Evolutionary conservation across 2,888 invertebrate species (phyloP), one percentile per base, ranked within the genome.

Genomic region (Cordilura impudica): DNA sequence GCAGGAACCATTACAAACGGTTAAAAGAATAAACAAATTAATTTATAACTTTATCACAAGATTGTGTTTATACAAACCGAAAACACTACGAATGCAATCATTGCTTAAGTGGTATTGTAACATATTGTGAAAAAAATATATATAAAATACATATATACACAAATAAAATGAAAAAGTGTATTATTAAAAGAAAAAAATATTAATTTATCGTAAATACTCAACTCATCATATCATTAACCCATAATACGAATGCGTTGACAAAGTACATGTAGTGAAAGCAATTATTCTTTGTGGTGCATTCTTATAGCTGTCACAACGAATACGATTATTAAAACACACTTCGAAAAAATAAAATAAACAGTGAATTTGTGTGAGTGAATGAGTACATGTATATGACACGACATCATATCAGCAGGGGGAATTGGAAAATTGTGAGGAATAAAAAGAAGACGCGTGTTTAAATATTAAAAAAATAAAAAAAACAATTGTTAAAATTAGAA

Each of bases 371-470:
- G 43, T 79, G 49, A 63, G 67, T 60, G 21, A 61, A 60, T 54
- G 29, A 60, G 69, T 54, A 70, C 51, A 71, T 61, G 61, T 66
- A 74, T 75, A 66, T 79, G 79, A 79, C 79, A 79, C 79, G 79
- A 79, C 79, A 71, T n/a, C 79, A 75, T 35, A 58, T 58, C 78
- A 67, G 60, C 61, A 56, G 75, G 71, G 78, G 67, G 49, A 73
- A 60, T 58, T 2, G 10, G n/a, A 66, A 66, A 58, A 58, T 56
- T 63, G 29, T 19, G 12, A 61, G 43, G 14, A 67, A 8, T 39
- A n/a, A 39, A 67, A 63, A 49, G 18, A 61, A 65, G 61, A 61
- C 54, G 72, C 51, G 66, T 70, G 66, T 60, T 61, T 18, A 12
- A 51, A 63, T 67, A 60, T 47, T 43, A 19, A 35, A 51, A 43